Base-by-base conservation (phyloP, 1,140 invertebrate species). In the Drosophila rhopaloa region DNA sequence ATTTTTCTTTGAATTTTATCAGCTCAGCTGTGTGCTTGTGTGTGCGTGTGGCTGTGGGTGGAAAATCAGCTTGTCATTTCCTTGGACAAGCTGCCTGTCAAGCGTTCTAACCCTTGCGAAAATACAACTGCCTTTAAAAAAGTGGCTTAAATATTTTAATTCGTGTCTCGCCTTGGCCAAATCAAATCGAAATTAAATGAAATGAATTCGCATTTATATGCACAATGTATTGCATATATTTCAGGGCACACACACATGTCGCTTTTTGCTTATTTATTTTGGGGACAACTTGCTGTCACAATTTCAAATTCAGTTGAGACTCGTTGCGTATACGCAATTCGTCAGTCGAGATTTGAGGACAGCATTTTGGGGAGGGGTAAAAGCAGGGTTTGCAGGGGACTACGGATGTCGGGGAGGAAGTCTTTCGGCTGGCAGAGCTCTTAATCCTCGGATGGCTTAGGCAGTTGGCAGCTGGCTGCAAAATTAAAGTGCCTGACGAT, bases 401-500 rank as follows among this genome's bases (percentile, higher is more conserved):
- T 14, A 24, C 14, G 58, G 38, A 51, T 24, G 59, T 27, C 43
- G 29, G n/a, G 41, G 40, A n/a, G 35, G 9, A 41, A 43, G 24
- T 46, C 41, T 50, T 51, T 58, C 41, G 16, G 47, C 41, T 62
- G 44, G 60, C 35, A 61, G 65, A 76, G 73, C 74, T 70, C 60
- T 61, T 85, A 86, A 81, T 86, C 79, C 81, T 47, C 60, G 40
- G 43, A 60, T 61, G 82, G 81, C 81, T 84, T 84, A 84, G 59
- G 76, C 63, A 82, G 76, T 71, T 75, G 76, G 41, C 76, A 83
- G 81, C 51, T 75, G 79, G 81, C 54, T 70, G 74, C 75, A 47
- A 86, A 85, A 86, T 85, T 86, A 86, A 85, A 85, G 78, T 78
- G 79, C 79, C 74, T 16, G 74, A 46, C 78, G 63, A 86, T 85